Conservation (phyloP, 2,113 vertebrate species). For the Phylloscopus whistleri region DNA sequence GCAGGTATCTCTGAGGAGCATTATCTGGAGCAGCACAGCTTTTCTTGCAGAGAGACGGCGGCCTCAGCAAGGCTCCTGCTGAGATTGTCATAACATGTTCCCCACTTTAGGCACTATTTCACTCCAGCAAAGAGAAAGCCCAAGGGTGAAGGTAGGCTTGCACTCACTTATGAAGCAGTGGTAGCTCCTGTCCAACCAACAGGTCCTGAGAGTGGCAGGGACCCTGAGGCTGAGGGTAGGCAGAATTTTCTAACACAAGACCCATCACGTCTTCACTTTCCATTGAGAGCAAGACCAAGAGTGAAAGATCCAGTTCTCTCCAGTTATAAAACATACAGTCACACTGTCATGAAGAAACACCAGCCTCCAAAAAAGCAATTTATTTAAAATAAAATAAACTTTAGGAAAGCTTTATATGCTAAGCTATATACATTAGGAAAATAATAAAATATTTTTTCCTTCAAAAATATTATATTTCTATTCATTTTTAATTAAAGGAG, state of each 20-base stretch:
- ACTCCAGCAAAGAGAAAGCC: background rate
- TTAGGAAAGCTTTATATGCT: background rate
- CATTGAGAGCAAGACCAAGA: background rate
- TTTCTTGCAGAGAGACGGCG: background rate
- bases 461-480: background rate
- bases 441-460: background rate
- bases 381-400: background rate
- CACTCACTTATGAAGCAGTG: accelerated
- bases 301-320: background rate
- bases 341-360: background rate
- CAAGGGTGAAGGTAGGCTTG: background rate
- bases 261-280: background rate
- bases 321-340: background rate
- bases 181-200: background rate
- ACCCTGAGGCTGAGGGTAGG: background rate
- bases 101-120: background rate
- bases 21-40: background rate
- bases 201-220: background rate
- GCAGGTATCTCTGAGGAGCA: background rate
- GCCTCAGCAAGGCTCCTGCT: background rate
- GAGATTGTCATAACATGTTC: background rate
- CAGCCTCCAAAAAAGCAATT: background rate
- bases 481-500: background rate
- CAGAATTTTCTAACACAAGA: background rate
- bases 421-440: background rate